Percentiles rank a stretch among this genome's conserved stretches.
These are phyloP conservation scores for Trichogramma evanescens DNA, from an alignment of 2,888 invertebrate species.

Conservation along the genomic window DNA sequence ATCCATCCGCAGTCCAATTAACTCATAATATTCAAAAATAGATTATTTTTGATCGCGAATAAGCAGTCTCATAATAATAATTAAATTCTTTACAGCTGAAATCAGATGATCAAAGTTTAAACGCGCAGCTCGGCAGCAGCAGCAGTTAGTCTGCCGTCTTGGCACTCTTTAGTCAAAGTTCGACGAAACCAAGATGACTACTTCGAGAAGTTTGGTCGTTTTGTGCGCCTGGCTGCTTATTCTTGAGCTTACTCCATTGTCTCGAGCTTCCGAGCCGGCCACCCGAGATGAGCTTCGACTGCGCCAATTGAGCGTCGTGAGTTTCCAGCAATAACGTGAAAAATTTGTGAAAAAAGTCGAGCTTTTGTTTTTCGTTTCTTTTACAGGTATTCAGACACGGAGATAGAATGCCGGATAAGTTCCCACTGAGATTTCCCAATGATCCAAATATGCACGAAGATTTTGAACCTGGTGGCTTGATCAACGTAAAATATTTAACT, in stretches of 20 bases:
- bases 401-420: slow-evolving; percentile 15
- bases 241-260: too few relatives aligned
- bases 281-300: background rate
- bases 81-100: too few relatives aligned
- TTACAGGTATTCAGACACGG: slow-evolving; percentile 20
- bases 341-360: background rate
- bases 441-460: slow-evolving; percentile 16
- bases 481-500: slow-evolving; percentile 49
- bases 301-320: slow-evolving; percentile 11
- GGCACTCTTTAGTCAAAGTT: too few relatives aligned
- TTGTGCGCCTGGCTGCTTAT: background rate
- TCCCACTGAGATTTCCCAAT: slow-evolving; percentile 16
- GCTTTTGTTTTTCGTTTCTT: background rate
- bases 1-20: too few relatives aligned
- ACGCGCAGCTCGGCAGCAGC: too few relatives aligned
- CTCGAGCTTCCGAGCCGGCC: background rate
- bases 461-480: slow-evolving; percentile 51
- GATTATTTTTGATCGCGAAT: too few relatives aligned
- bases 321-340: background rate
- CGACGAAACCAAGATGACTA: too few relatives aligned
- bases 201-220: too few relatives aligned
- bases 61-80: too few relatives aligned
- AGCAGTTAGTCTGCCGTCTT: too few relatives aligned
- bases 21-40: too few relatives aligned
- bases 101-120: too few relatives aligned